Percentiles rank a stretch among this genome's conserved stretches.
Evolutionary conservation across 2,113 vertebrate genomes (phyloP).

Genomic region (Odocoileus virginianus): DNA sequence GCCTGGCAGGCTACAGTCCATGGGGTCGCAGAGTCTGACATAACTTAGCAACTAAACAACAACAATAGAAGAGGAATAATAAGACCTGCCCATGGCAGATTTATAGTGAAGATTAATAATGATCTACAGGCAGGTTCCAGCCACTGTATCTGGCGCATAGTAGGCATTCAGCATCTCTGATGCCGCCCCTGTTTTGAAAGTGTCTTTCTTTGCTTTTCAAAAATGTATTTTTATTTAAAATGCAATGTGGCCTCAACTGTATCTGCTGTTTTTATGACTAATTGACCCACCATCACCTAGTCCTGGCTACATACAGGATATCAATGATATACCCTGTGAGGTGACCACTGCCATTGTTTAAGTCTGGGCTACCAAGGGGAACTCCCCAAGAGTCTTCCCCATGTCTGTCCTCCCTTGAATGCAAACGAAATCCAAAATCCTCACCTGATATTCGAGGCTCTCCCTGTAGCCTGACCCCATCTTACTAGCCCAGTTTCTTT

Average conservation of each 20-base stretch:
- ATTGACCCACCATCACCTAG: neutral
- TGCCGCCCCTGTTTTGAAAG: neutral
- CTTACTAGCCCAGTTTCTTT: too few species aligned
- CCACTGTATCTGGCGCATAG: neutral
- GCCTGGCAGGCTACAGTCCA: too few species aligned
- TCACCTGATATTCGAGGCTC: neutral
- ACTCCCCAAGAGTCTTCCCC: neutral
- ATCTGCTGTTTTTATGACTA: neutral
- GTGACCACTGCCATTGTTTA: neutral
- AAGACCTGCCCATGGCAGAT: neutral
- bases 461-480: neutral
- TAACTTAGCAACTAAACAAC: neutral
- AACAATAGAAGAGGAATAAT: neutral
- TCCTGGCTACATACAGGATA: neutral
- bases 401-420: neutral
- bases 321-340: neutral
- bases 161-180: neutral
- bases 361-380: neutral
- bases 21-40: neutral
- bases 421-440: neutral
- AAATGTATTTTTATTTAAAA: neutral
- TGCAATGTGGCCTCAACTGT: neutral
- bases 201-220: neutral
- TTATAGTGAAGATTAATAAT: neutral
- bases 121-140: neutral